Evolutionary conservation across 2,888 invertebrate species (phyloP).

Genomic region (Lymantria monacha): DNA sequence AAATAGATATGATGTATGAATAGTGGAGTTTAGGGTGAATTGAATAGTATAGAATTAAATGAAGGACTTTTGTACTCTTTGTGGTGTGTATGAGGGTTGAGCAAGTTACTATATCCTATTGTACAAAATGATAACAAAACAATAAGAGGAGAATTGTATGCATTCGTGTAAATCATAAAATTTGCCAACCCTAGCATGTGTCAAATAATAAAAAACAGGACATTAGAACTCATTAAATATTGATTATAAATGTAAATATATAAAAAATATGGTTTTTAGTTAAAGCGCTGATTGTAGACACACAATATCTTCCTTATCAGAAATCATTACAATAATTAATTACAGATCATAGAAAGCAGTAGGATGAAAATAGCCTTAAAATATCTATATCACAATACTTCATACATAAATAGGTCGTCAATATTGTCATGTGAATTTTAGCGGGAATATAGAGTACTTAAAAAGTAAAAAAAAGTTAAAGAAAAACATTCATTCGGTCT

Average conservation of each 20-base stretch:
- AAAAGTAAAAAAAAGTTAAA: no score
- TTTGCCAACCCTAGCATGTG: slow-evolving; percentile 60
- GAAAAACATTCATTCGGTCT: no score
- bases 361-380: slow-evolving; percentile 11
- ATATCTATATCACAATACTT: slow-evolving; percentile 16
- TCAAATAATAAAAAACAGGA: slow-evolving; percentile 54
- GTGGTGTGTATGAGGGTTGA: slow-evolving; percentile 70
- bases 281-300: slow-evolving; percentile 39
- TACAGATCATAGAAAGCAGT: slow-evolving; percentile 11
- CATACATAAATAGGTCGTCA: slow-evolving; percentile 13
- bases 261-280: slow-evolving; percentile 36
- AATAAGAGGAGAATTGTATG: slow-evolving; percentile 21
- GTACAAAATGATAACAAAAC: slow-evolving; percentile 27
- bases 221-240: slow-evolving; percentile 41
- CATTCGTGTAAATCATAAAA: slow-evolving; percentile 20
- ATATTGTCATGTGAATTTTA: not conserved
- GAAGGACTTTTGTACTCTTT: slow-evolving; percentile 76
- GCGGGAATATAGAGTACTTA: not conserved
- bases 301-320: slow-evolving; percentile 31
- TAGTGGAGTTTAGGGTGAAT: slow-evolving; percentile 66
- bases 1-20: slow-evolving; percentile 63
- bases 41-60: slow-evolving; percentile 58
- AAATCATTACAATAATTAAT: slow-evolving; percentile 11
- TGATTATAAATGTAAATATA: slow-evolving; percentile 48
- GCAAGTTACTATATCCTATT: slow-evolving; percentile 41